Evolutionary conservation across 2,888 invertebrate genomes (phyloP), one percentile per base, ranked within the genome.

Genomic region (Lithophane socia): DNA sequence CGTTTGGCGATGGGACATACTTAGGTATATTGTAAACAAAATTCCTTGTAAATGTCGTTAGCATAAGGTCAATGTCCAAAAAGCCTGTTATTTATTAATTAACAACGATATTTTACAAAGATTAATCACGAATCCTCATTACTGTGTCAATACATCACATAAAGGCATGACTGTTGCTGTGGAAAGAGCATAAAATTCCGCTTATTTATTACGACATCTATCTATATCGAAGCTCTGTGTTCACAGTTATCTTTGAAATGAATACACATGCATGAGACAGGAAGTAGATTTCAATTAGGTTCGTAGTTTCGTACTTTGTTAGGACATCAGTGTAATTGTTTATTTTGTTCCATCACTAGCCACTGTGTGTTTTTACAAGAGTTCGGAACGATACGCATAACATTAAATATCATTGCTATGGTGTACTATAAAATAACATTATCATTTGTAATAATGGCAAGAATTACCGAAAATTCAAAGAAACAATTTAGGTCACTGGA

Each of bases 161-260:
- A 18, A 4, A 64, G 2, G 44, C 5, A 24, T 24, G 12, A n/a
- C 2, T n/a, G n/a, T 49, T 49, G 49, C n/a, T n/a, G 37, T n/a
- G 49, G 47, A 63, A 7, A 63, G 16, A 37, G 24, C 2, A 66
- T 42, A 52, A 4, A 44, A 68, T 77, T 64, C 47, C 21, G 21
- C 4, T 71, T 42, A 56, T 49, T 47, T 63, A 37, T 60, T 37
- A 54, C 3, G 12, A 65, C 47, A 7, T n/a, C 0, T 52, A 60
- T 54, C 16, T 74, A 3, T 77, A 61, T 16, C 10, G n/a, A 49
- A 61, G 24, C 63, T 44, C 29, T 74, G 52, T 75, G 44, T 58
- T 54, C 37, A 54, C 67, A 81, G 75, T 61, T 81, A 74, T 81
- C 75, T 67, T 60, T 49, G 10, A 49, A 74, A 80, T 79, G 13